phyloP scores from a whole-genome alignment of 2,113 vertebrate species.

The Platysteira castanea region DNA sequence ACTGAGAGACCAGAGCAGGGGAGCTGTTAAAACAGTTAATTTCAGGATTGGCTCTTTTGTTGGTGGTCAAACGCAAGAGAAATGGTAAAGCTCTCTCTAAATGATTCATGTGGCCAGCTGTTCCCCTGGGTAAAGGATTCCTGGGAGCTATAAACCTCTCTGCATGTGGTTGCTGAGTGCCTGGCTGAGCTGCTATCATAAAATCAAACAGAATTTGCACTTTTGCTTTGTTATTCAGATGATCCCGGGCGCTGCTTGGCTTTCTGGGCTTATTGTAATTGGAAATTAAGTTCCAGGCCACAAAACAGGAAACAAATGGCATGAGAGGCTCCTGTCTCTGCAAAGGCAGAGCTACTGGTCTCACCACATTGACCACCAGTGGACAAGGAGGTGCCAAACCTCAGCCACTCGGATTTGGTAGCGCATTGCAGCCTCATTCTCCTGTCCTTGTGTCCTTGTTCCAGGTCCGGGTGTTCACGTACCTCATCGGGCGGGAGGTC shows the following conservation, averaged over 20 bases:
- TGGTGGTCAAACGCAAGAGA: background rate
- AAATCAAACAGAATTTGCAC: constrained; percentile 6
- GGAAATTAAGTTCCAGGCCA: constrained; percentile 8
- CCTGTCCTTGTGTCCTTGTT: background rate
- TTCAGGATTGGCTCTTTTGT: background rate
- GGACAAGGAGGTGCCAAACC: background rate
- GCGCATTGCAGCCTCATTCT: background rate
- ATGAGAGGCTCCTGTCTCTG: background rate
- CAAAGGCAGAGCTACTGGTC: background rate
- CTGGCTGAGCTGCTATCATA: background rate
- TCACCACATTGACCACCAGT: background rate
- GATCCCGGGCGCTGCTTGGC: background rate
- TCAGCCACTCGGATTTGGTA: background rate
- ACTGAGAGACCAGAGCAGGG: background rate
- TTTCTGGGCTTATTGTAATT: background rate
- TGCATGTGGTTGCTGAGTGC: background rate
- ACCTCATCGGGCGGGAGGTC: constrained; percentile 93
- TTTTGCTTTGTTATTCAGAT: constrained; percentile 9
- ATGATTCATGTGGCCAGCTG: background rate
- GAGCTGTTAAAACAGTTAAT: background rate
- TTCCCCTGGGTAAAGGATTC: background rate
- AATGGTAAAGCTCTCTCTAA: background rate
- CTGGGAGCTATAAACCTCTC: background rate
- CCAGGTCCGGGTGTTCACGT: constrained; percentile 94
- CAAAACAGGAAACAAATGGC: background rate